Evolutionary conservation across 92 coral and sea anemone genomes (phyloP).

Genomic region (Desmophyllum pertusum): DNA sequence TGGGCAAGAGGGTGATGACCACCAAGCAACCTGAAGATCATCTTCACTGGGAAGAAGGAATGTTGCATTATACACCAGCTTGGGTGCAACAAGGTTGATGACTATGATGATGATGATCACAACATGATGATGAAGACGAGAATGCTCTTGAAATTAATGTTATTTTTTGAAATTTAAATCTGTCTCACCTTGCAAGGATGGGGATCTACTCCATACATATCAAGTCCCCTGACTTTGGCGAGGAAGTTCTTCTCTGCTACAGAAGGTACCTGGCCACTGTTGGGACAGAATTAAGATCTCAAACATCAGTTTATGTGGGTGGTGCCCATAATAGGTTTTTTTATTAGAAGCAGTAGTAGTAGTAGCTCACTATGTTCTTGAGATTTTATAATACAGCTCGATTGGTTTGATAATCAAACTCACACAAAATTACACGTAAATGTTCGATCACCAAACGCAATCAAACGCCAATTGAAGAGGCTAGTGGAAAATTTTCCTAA

Average conservation of each 20-base stretch:
- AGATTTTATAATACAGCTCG: too few relatives aligned
- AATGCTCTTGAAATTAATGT: background rate
- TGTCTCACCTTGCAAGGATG: constrained; percentile 95
- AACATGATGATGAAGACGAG: too few relatives aligned
- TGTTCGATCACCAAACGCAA: too few relatives aligned
- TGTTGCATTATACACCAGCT: background rate
- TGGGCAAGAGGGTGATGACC: too few relatives aligned
- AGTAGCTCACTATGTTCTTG: too few relatives aligned
- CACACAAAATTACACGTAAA: too few relatives aligned
- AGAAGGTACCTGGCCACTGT: constrained; percentile 92
- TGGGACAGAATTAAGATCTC: background rate
- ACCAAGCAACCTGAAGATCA: too few relatives aligned
- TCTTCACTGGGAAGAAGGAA: background rate
- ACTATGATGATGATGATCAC: background rate
- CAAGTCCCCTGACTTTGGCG: constrained; percentile 76
- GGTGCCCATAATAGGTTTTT: too few relatives aligned
- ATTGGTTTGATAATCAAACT: too few relatives aligned
- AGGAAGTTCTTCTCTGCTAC: constrained; percentile 96
- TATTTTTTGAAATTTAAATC: background rate
- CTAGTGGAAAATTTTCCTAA: too few relatives aligned
- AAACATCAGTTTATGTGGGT: background rate
- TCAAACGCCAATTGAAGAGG: too few relatives aligned
- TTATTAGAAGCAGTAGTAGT: too few relatives aligned
- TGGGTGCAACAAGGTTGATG: background rate
- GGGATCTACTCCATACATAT: constrained; percentile 99